Percentiles rank a stretch among this genome's conserved stretches.
Conservation (phyloP, 2,797 vertebrate genomes). For the Euphonia xanthogaster region DNA sequence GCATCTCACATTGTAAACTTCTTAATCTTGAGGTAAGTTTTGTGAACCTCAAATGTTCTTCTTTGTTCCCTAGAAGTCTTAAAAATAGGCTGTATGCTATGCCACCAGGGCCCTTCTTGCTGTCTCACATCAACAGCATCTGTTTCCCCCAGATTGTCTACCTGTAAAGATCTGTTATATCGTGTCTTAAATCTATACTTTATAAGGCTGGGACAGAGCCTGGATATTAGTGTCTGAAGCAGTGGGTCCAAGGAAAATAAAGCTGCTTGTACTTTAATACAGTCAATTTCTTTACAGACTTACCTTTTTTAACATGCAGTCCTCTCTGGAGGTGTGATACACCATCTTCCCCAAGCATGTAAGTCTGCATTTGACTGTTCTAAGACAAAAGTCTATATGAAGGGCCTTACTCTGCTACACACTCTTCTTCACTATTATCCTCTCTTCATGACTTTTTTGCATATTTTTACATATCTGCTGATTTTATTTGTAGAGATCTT, state of each 20-base stretch:
- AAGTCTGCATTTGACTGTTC: not conserved
- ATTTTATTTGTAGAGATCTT: not conserved
- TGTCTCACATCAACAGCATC: not conserved
- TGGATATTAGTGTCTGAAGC: not conserved
- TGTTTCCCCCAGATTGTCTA: not conserved
- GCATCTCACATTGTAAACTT: not conserved
- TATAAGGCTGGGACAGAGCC: not conserved
- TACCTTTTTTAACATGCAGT: not conserved
- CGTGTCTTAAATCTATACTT: not conserved
- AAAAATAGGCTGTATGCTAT: not conserved
- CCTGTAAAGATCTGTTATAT: not conserved
- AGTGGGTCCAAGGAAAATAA: not conserved
- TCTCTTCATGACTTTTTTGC: not conserved
- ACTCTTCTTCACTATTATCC: not conserved
- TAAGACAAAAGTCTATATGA: not conserved
- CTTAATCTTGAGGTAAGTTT: not conserved
- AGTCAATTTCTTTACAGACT: not conserved
- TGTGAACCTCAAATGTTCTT: not conserved
- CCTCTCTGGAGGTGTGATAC: not conserved
- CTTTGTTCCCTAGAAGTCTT: not conserved
- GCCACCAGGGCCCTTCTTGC: not conserved
- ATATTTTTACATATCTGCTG: not conserved
- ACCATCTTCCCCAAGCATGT: accelerated
- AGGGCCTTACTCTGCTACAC: not conserved
- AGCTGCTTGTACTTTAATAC: not conserved